Percentiles rank a stretch among this genome's conserved stretches.
Evolutionary conservation across 2,113 vertebrate species (phyloP).

Genomic region (Poeciliopsis occidentalis): DNA sequence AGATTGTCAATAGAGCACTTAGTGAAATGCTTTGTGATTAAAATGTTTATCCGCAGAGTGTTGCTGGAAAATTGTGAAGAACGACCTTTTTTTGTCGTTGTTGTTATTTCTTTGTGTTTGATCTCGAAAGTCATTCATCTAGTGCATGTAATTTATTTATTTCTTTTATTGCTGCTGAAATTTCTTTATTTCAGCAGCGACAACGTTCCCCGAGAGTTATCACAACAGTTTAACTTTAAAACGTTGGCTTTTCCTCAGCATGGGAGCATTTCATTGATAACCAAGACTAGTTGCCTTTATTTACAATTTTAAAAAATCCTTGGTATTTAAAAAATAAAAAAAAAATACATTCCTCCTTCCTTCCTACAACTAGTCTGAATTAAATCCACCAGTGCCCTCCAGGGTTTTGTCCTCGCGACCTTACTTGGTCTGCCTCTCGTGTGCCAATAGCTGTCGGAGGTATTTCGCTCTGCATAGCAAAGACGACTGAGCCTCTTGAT

Average conservation of each 20-base stretch:
- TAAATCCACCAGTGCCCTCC: neutral
- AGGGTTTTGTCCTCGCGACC: neutral
- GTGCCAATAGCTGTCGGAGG: neutral
- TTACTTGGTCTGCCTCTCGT: neutral
- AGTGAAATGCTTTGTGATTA: neutral
- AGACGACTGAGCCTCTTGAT: neutral
- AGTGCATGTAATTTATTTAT: neutral
- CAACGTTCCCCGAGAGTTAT: neutral
- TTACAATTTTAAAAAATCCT: neutral
- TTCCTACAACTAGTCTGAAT: neutral
- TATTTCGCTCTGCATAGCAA: neutral
- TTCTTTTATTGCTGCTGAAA: neutral
- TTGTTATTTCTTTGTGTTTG: neutral
- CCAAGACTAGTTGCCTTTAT: neutral
- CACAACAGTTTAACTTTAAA: neutral
- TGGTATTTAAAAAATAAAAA: neutral
- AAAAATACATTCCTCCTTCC: neutral
- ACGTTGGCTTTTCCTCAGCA: neutral
- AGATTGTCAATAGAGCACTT: neutral
- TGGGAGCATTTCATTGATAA: too few species aligned
- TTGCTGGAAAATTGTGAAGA: neutral
- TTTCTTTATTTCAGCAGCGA: neutral
- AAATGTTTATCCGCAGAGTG: too few species aligned
- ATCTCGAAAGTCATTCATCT: neutral
- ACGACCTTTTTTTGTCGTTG: neutral